phyloP scores from a whole-genome alignment of 2,888 invertebrate species.

The Agonopterix heracliana region DNA sequence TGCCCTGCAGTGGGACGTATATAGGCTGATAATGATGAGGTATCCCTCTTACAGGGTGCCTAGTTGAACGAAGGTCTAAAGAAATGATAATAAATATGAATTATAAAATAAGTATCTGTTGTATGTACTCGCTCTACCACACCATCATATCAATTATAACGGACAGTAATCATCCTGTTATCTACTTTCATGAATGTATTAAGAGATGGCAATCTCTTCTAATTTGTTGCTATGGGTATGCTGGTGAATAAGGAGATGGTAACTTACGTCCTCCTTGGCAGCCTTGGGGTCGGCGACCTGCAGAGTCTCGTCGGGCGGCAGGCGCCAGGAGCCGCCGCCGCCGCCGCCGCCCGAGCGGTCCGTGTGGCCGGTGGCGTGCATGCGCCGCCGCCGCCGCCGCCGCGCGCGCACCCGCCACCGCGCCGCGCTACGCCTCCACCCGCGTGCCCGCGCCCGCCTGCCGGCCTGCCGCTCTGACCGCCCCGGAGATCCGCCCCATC shows the following conservation, averaged over 20 bases:
- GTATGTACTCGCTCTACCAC: no score
- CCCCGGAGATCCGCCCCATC: conserved; percentile 45
- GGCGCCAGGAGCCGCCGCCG: conserved; percentile 86
- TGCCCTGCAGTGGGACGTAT: no score
- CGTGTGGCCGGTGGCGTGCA: conserved; percentile 93
- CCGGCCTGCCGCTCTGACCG: conserved; percentile 28
- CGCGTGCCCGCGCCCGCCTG: conserved; percentile 28
- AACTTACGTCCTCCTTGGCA: conserved; percentile 81
- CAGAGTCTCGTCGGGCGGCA: conserved; percentile 93
- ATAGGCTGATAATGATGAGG: no score
- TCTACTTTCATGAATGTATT: no score
- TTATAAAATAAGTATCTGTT: no score
- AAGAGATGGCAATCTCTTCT: no score
- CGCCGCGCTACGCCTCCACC: conserved; percentile 66
- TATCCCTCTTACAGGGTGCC: no score
- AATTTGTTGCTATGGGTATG: no score
- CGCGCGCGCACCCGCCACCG: conserved; percentile 79
- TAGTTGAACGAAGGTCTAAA: no score
- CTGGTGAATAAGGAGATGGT: neutral
- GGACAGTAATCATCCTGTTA: no score
- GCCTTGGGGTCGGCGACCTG: conserved; percentile 91
- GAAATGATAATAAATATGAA: no score
- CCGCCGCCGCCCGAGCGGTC: conserved; percentile 85
- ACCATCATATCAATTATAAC: no score
- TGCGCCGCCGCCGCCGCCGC: conserved; percentile 78